Base-by-base conservation (phyloP, 1,140 invertebrate genomes). In the Drosophila bocki region DNA sequence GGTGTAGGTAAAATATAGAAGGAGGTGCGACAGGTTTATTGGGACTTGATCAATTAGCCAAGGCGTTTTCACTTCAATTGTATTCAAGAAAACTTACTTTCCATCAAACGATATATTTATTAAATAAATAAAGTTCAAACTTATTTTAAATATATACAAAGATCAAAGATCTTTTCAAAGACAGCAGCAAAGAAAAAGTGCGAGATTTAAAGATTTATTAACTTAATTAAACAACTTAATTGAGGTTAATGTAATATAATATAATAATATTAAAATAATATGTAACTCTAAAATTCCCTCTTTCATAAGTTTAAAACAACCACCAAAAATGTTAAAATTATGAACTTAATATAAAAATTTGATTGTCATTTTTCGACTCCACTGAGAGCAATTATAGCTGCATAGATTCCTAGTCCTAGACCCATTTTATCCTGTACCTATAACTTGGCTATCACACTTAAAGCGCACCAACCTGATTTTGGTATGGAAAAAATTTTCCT, bases 381-480 rank as follows among this genome's bases (percentile, higher is more conserved):
- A 19, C 19, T 29, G 32, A 42, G 67, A 22, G 67, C 54, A 59
- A 72, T 72, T 72, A 71, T 17, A 22, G 32, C 12, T 47, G 45
- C 22, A n/a, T 33, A 37, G 53, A 59, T 48, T n/a, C 19, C 37
- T 35, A 67, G 26, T 41, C 5, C 19, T 48, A n/a, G 35, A 8
- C 8, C 41, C 17, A 15, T 33, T 19, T 35, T 37, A 37, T 54
- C 12, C 32, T 17, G 1, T 0, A 13, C 32, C 17, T 11, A 35
- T 41, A 22, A 51, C 51, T 51, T 35, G 19, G 51, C 44, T 32
- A 50, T 51, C 45, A 77, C 64, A 60, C 41, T 77, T 56, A 77
- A 78, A 58, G 37, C 33, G 58, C 70, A 47, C 63, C 51, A 77
- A 77, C 68, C 60, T 51, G 59, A 72, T 75, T 82, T 57, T 60